Conservation (phyloP, 2,888 invertebrate genomes). For the Nineta flava region DNA sequence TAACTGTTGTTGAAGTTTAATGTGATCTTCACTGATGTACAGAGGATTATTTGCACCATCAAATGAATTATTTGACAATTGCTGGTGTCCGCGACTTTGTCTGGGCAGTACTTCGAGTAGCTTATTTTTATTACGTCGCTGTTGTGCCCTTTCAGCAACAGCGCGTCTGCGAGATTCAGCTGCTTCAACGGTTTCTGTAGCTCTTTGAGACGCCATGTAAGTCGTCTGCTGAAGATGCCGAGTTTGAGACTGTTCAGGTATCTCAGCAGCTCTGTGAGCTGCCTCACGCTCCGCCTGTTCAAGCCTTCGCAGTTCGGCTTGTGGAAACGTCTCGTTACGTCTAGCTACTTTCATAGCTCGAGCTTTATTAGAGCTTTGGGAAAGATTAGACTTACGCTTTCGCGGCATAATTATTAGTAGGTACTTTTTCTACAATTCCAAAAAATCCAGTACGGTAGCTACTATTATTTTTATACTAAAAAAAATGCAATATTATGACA, state of each 20-base stretch:
- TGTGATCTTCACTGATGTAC: no score
- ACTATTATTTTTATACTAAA: no score
- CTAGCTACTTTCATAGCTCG: constrained; percentile 7
- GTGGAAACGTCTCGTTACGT: constrained; percentile 7
- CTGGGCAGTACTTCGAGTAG: no score
- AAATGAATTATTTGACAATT: not conserved
- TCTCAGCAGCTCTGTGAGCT: constrained; percentile 12
- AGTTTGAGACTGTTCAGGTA: constrained; percentile 13
- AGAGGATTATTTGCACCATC: no score
- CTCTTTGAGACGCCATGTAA: not conserved
- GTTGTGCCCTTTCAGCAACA: no score
- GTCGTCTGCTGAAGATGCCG: constrained; percentile 4
- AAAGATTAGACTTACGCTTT: constrained; percentile 9
- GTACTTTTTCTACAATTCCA: not conserved
- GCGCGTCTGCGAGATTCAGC: no score
- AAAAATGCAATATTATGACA: no score
- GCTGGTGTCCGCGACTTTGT: no score
- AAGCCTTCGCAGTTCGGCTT: constrained; percentile 8
- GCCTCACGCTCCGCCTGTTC: constrained; percentile 11
- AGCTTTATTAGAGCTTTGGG: constrained; percentile 8
- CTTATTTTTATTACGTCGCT: no score
- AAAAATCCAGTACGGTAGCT: no score
- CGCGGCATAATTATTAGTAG: not conserved
- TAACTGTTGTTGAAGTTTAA: no score
- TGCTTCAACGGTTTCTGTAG: no score